Evolutionary conservation across 2,797 vertebrate species (phyloP).

Genomic region (Sciurus vulgaris): DNA sequence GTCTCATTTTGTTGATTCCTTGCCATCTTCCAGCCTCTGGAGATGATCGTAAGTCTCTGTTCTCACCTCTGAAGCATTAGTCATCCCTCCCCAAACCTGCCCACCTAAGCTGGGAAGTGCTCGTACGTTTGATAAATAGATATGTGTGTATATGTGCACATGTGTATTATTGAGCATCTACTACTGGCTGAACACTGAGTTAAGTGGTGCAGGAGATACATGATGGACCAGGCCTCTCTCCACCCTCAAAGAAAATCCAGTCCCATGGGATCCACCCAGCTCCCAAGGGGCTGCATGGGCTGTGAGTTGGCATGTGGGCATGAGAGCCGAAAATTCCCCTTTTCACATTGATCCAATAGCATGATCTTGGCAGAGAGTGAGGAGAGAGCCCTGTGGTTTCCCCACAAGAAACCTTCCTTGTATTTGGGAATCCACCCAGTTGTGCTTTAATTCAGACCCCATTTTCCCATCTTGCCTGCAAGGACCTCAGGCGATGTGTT

Average conservation of each 20-base stretch:
- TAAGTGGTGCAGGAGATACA: neutral
- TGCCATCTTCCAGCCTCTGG: neutral
- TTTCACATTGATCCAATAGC: neutral
- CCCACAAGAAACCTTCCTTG: neutral
- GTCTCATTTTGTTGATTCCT: neutral
- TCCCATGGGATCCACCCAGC: neutral
- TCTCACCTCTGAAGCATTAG: neutral
- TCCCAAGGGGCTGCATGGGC: too few species aligned
- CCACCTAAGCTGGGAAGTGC: neutral
- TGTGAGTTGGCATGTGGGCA: neutral
- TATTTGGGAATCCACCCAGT: neutral
- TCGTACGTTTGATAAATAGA: neutral
- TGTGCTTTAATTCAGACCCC: neutral
- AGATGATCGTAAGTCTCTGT: neutral
- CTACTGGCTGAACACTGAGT: neutral
- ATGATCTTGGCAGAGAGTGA: neutral
- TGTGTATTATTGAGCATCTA: neutral
- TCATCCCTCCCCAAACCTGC: neutral
- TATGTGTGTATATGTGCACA: too few species aligned
- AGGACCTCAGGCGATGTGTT: neutral
- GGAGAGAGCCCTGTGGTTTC: neutral
- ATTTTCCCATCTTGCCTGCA: neutral
- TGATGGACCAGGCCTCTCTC: neutral
- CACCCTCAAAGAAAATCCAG: neutral
- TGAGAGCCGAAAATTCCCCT: neutral